These are phyloP conservation scores for Umimayanthus chanpuru DNA, from an alignment of 92 coral and sea anemone species.

Conservation along the genomic window DNA sequence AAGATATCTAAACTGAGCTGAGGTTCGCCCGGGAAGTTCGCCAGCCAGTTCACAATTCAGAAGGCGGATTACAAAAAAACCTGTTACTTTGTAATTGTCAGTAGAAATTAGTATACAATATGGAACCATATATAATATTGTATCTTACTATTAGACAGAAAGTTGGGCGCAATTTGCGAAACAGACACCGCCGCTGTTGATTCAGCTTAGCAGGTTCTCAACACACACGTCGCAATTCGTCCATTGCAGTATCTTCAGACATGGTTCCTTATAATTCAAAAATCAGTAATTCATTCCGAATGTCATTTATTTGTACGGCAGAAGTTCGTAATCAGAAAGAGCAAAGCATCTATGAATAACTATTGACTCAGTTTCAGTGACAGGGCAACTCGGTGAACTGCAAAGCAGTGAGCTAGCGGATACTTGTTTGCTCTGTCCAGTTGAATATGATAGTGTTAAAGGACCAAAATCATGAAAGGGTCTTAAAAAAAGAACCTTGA, in stretches of 20 bases:
- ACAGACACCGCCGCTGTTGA: background rate
- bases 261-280: background rate
- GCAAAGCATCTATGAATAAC: background rate
- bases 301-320: conserved; percentile 2
- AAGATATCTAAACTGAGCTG: background rate
- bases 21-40: background rate
- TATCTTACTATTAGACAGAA: background rate
- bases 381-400: background rate
- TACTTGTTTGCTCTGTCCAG: conserved; percentile 2
- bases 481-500: background rate
- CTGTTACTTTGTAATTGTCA: conserved; percentile 8
- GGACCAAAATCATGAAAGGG: background rate
- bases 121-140: background rate
- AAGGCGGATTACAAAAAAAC: background rate
- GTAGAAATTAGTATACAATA: background rate
- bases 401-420: background rate
- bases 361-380: background rate
- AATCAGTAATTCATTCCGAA: background rate
- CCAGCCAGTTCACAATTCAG: background rate
- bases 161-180: background rate
- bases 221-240: background rate
- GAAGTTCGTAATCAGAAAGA: background rate
- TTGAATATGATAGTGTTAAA: background rate
- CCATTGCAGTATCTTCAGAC: conserved; percentile 7
- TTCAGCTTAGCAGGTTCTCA: conserved; percentile 13